Conservation (phyloP, 2,797 vertebrate genomes). For the Erethizon dorsatum region DNA sequence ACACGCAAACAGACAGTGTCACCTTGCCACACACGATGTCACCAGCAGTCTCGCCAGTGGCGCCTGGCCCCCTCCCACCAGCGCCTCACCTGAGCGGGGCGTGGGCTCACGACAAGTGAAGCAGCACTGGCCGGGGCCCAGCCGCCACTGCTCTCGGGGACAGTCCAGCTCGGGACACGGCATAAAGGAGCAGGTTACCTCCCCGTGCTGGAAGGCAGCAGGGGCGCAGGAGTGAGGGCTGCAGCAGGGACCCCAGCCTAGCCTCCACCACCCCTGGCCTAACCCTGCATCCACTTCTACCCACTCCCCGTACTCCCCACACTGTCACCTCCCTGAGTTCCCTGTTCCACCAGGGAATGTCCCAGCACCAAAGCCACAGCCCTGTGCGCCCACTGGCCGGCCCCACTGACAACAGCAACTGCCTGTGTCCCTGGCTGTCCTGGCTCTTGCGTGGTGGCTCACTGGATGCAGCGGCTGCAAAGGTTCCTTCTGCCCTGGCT, state of each 20-base stretch:
- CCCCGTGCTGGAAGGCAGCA: conserved; percentile 86
- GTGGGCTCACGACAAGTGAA: conserved; percentile 88
- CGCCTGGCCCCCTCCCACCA: fast-evolving
- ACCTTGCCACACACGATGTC: fast-evolving
- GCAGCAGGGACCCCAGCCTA: not conserved
- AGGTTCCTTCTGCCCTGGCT: fast-evolving
- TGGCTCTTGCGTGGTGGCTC: not conserved
- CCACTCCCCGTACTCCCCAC: not conserved
- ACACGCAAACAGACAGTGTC: not conserved
- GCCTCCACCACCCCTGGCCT: not conserved
- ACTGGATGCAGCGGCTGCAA: not conserved
- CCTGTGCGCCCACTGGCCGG: not conserved
- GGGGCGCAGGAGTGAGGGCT: not conserved
- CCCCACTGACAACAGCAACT: not conserved
- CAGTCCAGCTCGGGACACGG: conserved; percentile 90
- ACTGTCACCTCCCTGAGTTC: not conserved
- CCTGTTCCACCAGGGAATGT: not conserved
- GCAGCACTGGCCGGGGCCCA: conserved; percentile 90
- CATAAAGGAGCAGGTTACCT: conserved; percentile 90
- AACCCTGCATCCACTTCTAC: not conserved
- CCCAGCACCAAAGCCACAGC: not conserved
- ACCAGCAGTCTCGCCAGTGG: not conserved
- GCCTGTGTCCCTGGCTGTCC: not conserved
- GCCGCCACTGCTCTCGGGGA: conserved; percentile 89
- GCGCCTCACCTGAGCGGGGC: conserved; percentile 84